Percentiles rank a stretch among this genome's conserved stretches.
phyloP scores from a whole-genome alignment of 2,113 vertebrate species.

The Oncorhynchus gorbuscha region DNA sequence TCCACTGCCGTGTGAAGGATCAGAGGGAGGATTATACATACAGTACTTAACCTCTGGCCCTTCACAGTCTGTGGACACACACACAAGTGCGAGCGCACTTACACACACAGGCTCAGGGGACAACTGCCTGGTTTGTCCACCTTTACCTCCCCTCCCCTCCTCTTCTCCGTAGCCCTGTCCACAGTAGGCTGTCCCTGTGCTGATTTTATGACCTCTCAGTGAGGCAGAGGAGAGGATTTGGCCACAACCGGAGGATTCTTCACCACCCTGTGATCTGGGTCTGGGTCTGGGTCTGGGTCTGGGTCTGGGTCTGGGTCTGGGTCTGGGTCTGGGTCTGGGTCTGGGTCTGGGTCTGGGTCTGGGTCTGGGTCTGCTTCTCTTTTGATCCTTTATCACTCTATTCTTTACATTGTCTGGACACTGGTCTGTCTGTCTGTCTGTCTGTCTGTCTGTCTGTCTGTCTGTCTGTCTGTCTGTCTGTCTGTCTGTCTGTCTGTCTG shows the following conservation, averaged over 20 bases:
- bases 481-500: too few species aligned
- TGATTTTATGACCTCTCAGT: constrained; percentile 54
- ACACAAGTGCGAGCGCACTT: background rate
- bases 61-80: background rate
- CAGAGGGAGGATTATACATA: constrained; percentile 13
- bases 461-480: too few species aligned
- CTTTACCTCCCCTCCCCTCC: background rate
- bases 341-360: too few species aligned
- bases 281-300: too few species aligned
- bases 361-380: constrained; percentile 39
- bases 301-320: too few species aligned
- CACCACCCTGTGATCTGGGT: constrained; percentile 35
- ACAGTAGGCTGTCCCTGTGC: constrained; percentile 15
- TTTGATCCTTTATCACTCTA: constrained; percentile 16
- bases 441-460: background rate
- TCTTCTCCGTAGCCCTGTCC: constrained; percentile 3
- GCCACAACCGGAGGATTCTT: constrained; percentile 38
- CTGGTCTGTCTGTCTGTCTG: background rate
- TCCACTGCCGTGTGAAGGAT: background rate
- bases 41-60: constrained; percentile 9
- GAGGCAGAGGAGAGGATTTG: constrained; percentile 33
- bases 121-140: constrained; percentile 25
- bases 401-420: background rate
- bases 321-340: too few species aligned
- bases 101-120: constrained; percentile 6